Percentiles rank a stretch among this genome's conserved stretches.
Conservation (phyloP, 2,113 vertebrate species). For the Mormyrus lacerda region DNA sequence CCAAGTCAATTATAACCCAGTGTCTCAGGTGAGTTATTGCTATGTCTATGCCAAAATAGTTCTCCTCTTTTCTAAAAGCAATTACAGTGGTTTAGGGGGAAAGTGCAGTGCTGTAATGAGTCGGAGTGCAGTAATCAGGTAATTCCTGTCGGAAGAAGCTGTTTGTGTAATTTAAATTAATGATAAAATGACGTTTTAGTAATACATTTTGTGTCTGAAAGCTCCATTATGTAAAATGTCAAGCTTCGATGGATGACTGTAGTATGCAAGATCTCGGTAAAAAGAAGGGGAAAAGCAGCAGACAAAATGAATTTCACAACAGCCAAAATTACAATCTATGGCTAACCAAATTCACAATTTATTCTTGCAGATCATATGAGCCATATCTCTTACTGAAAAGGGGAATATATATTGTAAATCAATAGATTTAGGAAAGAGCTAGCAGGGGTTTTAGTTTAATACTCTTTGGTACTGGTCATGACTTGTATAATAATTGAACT, state of each 20-base stretch:
- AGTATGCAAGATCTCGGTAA: background rate
- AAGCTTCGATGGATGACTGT: background rate
- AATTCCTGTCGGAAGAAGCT: constrained; percentile 3
- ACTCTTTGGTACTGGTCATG: background rate
- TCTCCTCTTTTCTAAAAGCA: constrained; percentile 37
- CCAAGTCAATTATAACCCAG: constrained; percentile 55
- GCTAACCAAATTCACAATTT: background rate
- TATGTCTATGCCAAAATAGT: constrained; percentile 48
- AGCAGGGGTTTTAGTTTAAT: background rate
- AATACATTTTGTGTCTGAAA: background rate
- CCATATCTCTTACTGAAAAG: background rate
- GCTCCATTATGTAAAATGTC: background rate
- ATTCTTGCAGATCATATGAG: background rate
- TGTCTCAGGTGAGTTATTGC: constrained; percentile 46
- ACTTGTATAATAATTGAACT: background rate
- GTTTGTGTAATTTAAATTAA: constrained; percentile 12
- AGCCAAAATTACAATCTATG: background rate
- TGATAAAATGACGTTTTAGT: background rate
- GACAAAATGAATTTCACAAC: background rate
- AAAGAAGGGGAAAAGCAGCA: background rate
- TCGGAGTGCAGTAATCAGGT: background rate
- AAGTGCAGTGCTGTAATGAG: constrained; percentile 27
- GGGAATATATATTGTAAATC: background rate
- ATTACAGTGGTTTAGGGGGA: constrained; percentile 39
- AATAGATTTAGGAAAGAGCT: background rate